phyloP scores from a whole-genome alignment of 2,888 invertebrate species.

The Callosobruchus maculatus region DNA sequence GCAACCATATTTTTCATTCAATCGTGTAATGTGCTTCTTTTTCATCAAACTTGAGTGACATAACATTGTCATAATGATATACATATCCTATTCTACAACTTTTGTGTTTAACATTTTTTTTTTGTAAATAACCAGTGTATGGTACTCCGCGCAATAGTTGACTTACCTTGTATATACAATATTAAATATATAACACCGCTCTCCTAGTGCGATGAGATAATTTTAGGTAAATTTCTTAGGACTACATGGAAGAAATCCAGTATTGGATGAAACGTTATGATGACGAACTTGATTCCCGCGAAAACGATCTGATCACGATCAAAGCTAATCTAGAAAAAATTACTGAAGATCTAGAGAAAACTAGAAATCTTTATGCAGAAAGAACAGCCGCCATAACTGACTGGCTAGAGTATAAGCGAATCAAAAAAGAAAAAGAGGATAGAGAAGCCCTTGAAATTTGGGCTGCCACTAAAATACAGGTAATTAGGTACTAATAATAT shows the following conservation, averaged over 20 bases:
- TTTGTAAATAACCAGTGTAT: too few species aligned
- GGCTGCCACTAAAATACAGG: slow-evolving; percentile 36
- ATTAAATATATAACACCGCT: too few species aligned
- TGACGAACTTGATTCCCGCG: slow-evolving; percentile 33
- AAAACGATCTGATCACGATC: slow-evolving; percentile 29
- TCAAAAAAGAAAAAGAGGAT: slow-evolving; percentile 25
- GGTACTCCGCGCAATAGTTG: too few species aligned
- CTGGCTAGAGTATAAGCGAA: slow-evolving; percentile 29
- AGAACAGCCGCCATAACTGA: slow-evolving; percentile 31
- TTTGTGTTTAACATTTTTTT: too few species aligned
- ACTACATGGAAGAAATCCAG: slow-evolving; percentile 33
- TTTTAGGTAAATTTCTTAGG: slow-evolving; percentile 29
- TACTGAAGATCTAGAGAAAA: slow-evolving; percentile 20
- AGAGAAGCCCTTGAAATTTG: slow-evolving; percentile 14
- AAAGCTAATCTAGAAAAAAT: slow-evolving; percentile 29
- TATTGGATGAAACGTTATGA: slow-evolving; percentile 41
- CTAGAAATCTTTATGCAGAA: slow-evolving; percentile 25
- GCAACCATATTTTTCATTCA: too few species aligned
- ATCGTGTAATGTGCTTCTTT: too few species aligned
- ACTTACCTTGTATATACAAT: too few species aligned
- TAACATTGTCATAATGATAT: too few species aligned
- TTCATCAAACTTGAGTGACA: too few species aligned
- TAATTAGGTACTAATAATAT: slow-evolving; percentile 7
- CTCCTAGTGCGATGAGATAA: too few species aligned
- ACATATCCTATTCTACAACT: too few species aligned